A percentile compares a stretch with the other conserved stretches of the same genome.
phyloP scores from a whole-genome alignment of 1,140 invertebrate species.

The Pogonognathellus flavescens region DNA sequence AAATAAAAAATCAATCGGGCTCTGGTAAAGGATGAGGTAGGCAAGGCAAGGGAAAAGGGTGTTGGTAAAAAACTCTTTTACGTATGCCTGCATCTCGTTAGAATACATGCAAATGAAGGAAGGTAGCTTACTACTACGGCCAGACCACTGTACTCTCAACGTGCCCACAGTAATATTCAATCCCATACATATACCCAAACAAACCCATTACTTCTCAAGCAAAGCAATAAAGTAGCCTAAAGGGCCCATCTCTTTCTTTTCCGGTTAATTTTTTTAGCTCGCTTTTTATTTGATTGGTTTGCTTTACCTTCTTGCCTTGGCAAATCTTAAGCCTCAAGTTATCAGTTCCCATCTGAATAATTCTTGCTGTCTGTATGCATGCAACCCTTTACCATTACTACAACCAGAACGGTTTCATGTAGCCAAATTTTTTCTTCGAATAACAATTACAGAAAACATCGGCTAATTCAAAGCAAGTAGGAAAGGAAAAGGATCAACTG shows the following conservation, averaged over 20 bases:
- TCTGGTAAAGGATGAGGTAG: constrained; percentile 24
- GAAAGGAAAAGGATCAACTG: constrained; percentile 32
- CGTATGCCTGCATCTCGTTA: constrained; percentile 50
- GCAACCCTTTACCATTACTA: constrained; percentile 12
- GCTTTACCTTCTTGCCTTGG: not conserved
- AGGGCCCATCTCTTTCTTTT: constrained; percentile 14
- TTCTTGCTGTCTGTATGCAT: constrained; percentile 5
- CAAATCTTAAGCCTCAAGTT: constrained; percentile 30
- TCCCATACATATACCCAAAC: not conserved
- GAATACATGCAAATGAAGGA: constrained; percentile 58
- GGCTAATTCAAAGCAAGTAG: not conserved
- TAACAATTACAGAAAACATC: not conserved
- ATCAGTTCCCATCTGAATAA: constrained; percentile 47
- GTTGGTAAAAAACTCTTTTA: constrained; percentile 51
- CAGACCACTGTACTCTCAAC: constrained; percentile 9
- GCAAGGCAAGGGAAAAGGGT: constrained; percentile 45
- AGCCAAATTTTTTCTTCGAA: not conserved
- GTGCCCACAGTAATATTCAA: not conserved
- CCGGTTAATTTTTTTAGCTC: constrained; percentile 41
- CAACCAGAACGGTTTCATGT: not conserved
- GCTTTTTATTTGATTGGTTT: not conserved
- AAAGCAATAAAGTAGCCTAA: not conserved
- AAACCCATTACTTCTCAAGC: not conserved
- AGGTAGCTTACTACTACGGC: not conserved
- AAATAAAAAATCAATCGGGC: constrained; percentile 52